phyloP scores from a whole-genome alignment of 2,888 invertebrate species.

The Sturmia bella region DNA sequence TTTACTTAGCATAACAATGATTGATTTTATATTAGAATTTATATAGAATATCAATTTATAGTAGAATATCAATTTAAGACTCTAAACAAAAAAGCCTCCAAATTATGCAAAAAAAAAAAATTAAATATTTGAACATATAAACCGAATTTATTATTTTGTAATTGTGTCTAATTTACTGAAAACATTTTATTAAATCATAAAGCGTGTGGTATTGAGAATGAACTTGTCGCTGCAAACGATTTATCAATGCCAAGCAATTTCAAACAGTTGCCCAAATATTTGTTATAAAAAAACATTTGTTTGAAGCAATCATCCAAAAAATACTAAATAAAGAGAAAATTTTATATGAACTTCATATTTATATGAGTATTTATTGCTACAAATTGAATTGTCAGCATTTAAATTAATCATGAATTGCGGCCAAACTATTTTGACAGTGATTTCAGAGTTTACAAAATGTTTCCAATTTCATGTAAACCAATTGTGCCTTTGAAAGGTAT shows the following conservation, averaged over 20 bases:
- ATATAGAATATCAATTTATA: constrained; percentile 26
- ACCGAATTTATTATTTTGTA: constrained; percentile 5
- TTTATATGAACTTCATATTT: too few species aligned
- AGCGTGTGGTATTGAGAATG: constrained; percentile 23
- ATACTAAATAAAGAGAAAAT: too few species aligned
- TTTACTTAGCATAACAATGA: constrained; percentile 54
- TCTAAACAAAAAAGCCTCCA: constrained; percentile 33
- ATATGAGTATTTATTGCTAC: constrained; percentile 1
- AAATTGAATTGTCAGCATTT: constrained; percentile 19
- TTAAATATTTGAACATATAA: neutral
- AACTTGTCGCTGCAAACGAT: constrained; percentile 39
- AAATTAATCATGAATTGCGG: constrained; percentile 22
- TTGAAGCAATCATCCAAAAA: neutral
- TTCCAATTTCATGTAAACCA: neutral
- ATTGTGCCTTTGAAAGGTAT: constrained; percentile 18
- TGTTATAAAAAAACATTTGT: neutral
- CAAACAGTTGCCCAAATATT: constrained; percentile 12
- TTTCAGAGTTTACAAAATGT: too few species aligned
- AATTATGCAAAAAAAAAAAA: constrained; percentile 29
- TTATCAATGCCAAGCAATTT: constrained; percentile 19
- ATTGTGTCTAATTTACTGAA: constrained; percentile 31
- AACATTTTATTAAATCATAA: constrained; percentile 53
- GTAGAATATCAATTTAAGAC: constrained; percentile 23
- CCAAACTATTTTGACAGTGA: constrained; percentile 9
- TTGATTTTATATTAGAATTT: constrained; percentile 18